Base-by-base conservation (phyloP, 2,797 vertebrate species). In the Percopsis omiscomaycus region DNA sequence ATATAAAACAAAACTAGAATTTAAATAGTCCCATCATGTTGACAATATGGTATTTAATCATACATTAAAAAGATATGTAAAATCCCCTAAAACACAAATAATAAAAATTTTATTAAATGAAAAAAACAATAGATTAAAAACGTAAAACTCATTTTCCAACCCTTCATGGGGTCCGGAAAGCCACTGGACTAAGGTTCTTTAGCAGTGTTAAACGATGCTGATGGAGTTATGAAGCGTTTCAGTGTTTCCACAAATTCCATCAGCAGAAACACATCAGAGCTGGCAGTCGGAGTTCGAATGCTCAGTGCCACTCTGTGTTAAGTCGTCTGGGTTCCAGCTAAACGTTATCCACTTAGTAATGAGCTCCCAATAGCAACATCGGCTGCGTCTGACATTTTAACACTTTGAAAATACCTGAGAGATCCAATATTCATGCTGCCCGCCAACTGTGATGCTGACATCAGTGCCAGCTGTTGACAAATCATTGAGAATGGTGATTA, bases 301-400 rank as follows among this genome's bases (percentile, higher is more conserved):
- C 16, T 27, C 73, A 61, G 73, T 65, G 52, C 54, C 62, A 10
- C 51, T 42, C 46, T 3, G 50, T 57, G 32, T 37, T 69, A 54
- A 71, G 76, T 73, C 61, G 66, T 75, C 75, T 78, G 74, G 66
- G 85, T 53, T 83, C 77, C 60, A 61, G 49, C 59, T 60, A 48
- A 62, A 64, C 67, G 46, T 69, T 59, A 82, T 66, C 65, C 70
- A 63, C 73, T 68, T 80, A 29, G 42, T 42, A 79, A 79, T 81
- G 75, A 80, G 71, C 81, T 79, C 76, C 79, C 74, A 74, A 80
- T 68, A 82, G 82, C 68, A 70, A 66, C 78, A 84, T 85, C 84
- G 79, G 76, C 84, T 59, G 67, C 28, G 55, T 72, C 79, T 83
- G 88, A 88, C 90, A 91, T 92, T 89, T 86, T 83, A 86, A 91